Base-by-base conservation (phyloP, 2,113 vertebrate species). In the Oceanites oceanicus region DNA sequence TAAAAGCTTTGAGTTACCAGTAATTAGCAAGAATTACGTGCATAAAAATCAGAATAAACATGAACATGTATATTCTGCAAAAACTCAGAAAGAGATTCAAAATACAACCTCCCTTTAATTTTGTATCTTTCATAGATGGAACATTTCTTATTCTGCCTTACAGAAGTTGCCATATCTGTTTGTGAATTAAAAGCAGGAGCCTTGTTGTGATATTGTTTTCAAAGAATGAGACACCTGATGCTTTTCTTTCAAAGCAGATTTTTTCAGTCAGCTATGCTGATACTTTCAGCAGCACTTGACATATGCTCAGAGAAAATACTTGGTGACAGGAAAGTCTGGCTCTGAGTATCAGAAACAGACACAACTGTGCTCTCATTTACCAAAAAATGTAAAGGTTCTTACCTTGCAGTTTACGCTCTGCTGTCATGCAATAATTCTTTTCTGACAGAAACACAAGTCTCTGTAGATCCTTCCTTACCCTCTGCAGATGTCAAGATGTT, bases 391-490 rank as follows among this genome's bases (percentile, higher is more conserved):
- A 76, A 56, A 72, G 61, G 70, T 74, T 93, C 89, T 91, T 92
- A 86, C 75, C 81, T 96, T 85, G 62, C 53, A 90, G 88, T 96
- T 97, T 95, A 67, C 11, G 9, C 52, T 52, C 47, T 85, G 42
- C 34, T 94, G 84, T 88, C 90, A 70, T 27, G 30, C 45, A 86
- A 94, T 94, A 95, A 96, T 96, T 74, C 38, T 90, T 50, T 84
- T 85, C 76, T 90, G 92, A 95, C 77, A 96, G 38, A 94, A 95
- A 90, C 58, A 92, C 36, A 67, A 78, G 66, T 91, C 80, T 94
- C 70, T 94, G 15, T 27, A 93, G 59, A 91, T 73, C 36, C 13
- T 94, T 94, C 16, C 18, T 52, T 55, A 68, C 3, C 26, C 47
- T 90, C 50, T 89, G 76, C 61, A 94, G 13, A 75, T 85, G 34